These are phyloP conservation scores for Philopotamus ludificatus DNA, from an alignment of 1,140 invertebrate species.

Conservation along the genomic window DNA sequence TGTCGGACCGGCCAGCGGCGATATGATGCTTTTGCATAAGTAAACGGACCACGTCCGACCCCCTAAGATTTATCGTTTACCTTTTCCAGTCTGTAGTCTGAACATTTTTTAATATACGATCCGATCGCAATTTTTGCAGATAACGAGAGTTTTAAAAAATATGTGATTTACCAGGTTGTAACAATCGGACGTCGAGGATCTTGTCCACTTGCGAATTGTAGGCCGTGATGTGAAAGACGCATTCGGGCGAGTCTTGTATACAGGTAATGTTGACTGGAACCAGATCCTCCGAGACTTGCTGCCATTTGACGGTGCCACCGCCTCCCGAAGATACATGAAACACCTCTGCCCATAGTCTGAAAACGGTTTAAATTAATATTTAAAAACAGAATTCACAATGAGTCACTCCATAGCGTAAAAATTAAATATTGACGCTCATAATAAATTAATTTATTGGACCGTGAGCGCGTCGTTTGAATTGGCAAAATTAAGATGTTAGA, in stretches of 20 bases:
- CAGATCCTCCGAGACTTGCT: slow-evolving; percentile 95
- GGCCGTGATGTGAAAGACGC: slow-evolving; percentile 96
- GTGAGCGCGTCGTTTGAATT: no score
- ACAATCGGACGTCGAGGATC: slow-evolving; percentile 93
- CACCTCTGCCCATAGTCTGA: slow-evolving; percentile 95
- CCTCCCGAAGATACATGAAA: slow-evolving; percentile 92
- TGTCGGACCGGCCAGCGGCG: background rate
- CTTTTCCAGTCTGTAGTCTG: background rate
- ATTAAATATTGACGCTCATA: no score
- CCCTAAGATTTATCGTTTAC: background rate
- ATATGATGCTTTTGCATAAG: slow-evolving; percentile 4
- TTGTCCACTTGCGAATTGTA: slow-evolving; percentile 98
- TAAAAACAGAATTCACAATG: no score
- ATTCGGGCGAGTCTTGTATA: slow-evolving; percentile 93
- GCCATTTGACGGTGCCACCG: slow-evolving; percentile 90
- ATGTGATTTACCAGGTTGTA: slow-evolving; percentile 81
- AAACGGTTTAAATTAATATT: no score
- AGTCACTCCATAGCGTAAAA: no score
- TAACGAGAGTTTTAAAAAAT: no score
- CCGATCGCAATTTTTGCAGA: background rate
- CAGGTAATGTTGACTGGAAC: slow-evolving; percentile 97
- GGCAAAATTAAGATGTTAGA: no score
- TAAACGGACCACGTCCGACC: background rate
- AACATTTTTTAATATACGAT: background rate
- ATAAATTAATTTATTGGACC: no score